Conservation (phyloP, 53 echinoderm and acorn worm genomes). For the Temnopleurus reevesii region DNA sequence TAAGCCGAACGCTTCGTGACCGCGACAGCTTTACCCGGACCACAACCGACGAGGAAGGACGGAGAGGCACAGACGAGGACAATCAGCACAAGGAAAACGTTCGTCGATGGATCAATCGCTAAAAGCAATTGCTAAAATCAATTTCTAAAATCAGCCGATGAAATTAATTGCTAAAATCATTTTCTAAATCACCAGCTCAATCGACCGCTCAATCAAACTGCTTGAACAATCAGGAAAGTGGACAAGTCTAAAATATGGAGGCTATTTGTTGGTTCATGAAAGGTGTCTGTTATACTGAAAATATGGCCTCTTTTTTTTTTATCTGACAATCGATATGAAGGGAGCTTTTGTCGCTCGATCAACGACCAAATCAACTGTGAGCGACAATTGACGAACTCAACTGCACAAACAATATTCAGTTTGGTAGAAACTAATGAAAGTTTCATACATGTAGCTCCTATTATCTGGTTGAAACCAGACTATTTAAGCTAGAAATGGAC, state of each 20-base stretch:
- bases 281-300: neutral
- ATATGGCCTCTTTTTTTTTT: neutral
- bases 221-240: too few species aligned
- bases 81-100: conserved; percentile 67
- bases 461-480: too few species aligned
- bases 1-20: conserved; percentile 61
- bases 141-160: neutral
- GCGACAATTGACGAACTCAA: too few species aligned
- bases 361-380: neutral
- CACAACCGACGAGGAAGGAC: conserved; percentile 73
- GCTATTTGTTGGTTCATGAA: too few species aligned
- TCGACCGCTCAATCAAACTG: too few species aligned
- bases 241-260: too few species aligned
- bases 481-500: too few species aligned
- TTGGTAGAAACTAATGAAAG: too few species aligned
- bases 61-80: conserved; percentile 70
- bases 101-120: conserved; percentile 82
- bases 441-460: too few species aligned
- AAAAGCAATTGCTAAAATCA: neutral
- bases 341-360: neutral
- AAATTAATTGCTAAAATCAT: neutral
- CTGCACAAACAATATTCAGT: too few species aligned
- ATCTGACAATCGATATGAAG: neutral
- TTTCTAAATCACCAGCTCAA: neutral
- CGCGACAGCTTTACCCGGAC: conserved; percentile 62